Conservation (phyloP, 2,797 vertebrate genomes). For the Cynopterus sphinx region DNA sequence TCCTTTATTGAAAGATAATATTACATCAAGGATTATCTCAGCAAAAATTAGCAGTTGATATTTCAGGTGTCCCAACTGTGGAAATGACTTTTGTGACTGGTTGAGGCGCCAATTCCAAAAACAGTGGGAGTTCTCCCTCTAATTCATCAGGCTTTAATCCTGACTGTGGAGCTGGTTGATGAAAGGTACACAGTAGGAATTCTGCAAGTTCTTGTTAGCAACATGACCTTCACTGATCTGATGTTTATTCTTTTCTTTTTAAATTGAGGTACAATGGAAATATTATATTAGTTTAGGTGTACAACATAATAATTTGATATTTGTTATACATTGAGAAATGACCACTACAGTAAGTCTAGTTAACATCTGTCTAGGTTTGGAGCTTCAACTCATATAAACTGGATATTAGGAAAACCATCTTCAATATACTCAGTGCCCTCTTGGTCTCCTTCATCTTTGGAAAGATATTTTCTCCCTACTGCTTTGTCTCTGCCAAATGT, state of each 20-base stretch:
- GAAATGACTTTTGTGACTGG: neutral
- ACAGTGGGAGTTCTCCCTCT: slow-evolving; percentile 49
- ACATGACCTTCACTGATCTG: slow-evolving; percentile 50
- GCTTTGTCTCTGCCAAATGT: neutral
- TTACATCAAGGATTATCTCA: neutral
- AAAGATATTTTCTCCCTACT: neutral
- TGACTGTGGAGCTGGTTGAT: neutral
- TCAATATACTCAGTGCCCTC: neutral
- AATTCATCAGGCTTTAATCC: slow-evolving; percentile 29
- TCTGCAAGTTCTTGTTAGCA: neutral
- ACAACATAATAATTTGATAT: neutral
- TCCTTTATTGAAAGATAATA: neutral
- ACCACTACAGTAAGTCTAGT: neutral
- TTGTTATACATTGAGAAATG: neutral
- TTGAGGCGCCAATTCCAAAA: neutral
- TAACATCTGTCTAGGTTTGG: neutral
- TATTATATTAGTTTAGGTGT: neutral
- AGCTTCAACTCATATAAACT: neutral
- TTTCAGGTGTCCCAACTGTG: neutral
- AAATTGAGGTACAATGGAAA: neutral
- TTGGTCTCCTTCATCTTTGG: neutral
- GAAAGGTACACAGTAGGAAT: slow-evolving; percentile 15
- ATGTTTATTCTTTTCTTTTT: neutral
- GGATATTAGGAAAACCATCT: neutral
- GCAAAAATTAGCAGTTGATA: slow-evolving; percentile 17